Base-by-base conservation (phyloP, 2,113 vertebrate species). In the Atherinomorus stipes region DNA sequence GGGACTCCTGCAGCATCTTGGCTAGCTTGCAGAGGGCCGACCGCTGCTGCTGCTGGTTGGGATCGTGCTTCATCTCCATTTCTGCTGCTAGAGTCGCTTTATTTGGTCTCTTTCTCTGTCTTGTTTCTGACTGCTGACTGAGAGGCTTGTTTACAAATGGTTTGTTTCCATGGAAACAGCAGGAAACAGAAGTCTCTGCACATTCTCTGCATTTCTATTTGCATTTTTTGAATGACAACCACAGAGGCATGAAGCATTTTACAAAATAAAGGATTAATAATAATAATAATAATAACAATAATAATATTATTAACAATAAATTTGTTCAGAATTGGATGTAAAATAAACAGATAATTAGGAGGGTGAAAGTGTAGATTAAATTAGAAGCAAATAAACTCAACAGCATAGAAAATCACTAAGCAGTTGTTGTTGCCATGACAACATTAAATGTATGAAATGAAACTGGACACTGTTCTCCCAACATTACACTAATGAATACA, bases 291-390 rank as follows among this genome's bases (percentile, higher is more conserved):
- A 18, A 19, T 37, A 4, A 37, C 0, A 34, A 28, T 28, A 28
- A 28, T 28, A 28, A 4, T 28, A 28, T 28, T 4, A 28, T 28
- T 28, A 28, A 28, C 6, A 28, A 28, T 28, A 28, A 6, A 28
- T n/a, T n/a, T n/a, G 40, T 11, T 13, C 40, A 57, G 37, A 3
- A 9, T 3, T 16, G 10, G 18, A 37, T n/a, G 3, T n/a, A 4
- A 67, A 47, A 49, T 25, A 60, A 78, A 59, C 65, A 66, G 15
- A 13, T 56, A 8, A 18, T 37, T n/a, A 2, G 13, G 22, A 34
- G n/a, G n/a, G n/a, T n/a, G n/a, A n/a, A 37, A 18, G 10, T 7
- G 34, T 37, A 37, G 25, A 11, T 57, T 28, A 28, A 18, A 54
- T 34, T 19, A 34, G 28, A 50, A 50, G 21, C 19, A 57, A 37